Base-by-base conservation (phyloP, 1,140 invertebrate species). In the Doryteuthis pealeii region DNA sequence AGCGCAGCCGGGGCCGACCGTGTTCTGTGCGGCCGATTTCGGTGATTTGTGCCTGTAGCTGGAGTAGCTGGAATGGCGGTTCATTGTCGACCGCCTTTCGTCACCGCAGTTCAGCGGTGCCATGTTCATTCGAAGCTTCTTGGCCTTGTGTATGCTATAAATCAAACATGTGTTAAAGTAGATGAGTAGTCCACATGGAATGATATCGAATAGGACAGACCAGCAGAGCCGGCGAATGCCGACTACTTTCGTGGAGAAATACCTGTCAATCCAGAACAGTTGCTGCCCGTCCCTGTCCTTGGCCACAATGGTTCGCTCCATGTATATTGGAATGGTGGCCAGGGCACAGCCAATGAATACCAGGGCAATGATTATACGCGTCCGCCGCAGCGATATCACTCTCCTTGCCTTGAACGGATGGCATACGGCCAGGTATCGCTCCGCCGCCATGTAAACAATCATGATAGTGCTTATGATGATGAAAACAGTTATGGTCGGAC, bases 401-500 rank as follows among this genome's bases (percentile, higher is more conserved):
- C 85, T 83, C 43, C 85, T 74, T 12, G 85, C 85, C 70, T 82
- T 83, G 43, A 87, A 84, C 28, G 86, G 86, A 76, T 86, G 84
- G 74, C 86, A 87, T 2, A 87, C 85, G 33, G 85, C 86, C 43
- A 86, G 69, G 74, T 87, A 87, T 15, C 86, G 75, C 65, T 84
- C 83, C 0, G 80, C 85, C 6, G 86, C 86, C 86, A 87, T 86
- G 31, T 83, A 80, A 28, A 87, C 86, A 45, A 83, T 87, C 26
- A 87, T 78, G 84, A 83, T 84, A 12, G 86, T 86, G 75, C 83
- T 85, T 54, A 80, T 82, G 22, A 86, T 79, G 71, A 87, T 87
- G 77, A 87, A 86, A 32, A 82, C 77, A 22, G 84, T 87, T 62
- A 87, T 86, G 43, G 84, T 74, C n/a, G 83, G 80, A 31, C 75